These are phyloP conservation scores for Jordanella pulchra DNA, from an alignment of 2,797 vertebrate genomes.

Conservation along the genomic window DNA sequence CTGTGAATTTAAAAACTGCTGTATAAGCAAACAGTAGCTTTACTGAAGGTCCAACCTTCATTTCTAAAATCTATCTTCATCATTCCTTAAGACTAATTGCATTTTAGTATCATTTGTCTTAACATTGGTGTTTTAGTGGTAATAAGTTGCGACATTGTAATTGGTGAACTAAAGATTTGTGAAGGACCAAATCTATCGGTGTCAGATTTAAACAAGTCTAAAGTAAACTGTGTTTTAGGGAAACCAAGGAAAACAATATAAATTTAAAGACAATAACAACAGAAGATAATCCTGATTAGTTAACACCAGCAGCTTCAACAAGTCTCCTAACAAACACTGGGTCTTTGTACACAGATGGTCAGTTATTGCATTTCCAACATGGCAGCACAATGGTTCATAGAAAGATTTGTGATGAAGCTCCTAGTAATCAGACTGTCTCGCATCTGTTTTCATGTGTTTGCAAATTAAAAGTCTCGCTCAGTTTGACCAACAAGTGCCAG, in stretches of 20 bases:
- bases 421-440: not conserved
- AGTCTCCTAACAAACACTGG: not conserved
- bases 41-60: too few relatives aligned
- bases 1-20: too few relatives aligned
- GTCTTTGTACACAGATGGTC: not conserved
- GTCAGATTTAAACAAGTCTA: not conserved
- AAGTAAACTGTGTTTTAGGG: not conserved
- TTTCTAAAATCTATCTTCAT: not conserved
- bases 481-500: not conserved
- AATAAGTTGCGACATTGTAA: not conserved
- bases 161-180: not conserved
- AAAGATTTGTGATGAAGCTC: not conserved
- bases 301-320: not conserved
- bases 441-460: not conserved
- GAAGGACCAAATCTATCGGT: not conserved
- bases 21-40: too few relatives aligned
- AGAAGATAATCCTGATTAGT: not conserved
- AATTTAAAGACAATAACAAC: not conserved
- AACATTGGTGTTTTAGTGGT: too few relatives aligned
- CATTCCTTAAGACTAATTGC: not conserved
- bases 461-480: not conserved
- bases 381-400: not conserved
- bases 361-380: not conserved
- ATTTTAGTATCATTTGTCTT: too few relatives aligned
- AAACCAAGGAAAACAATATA: not conserved